Base-by-base conservation (phyloP, 2,797 vertebrate genomes). In the Cynodonichthys magdalenae region DNA sequence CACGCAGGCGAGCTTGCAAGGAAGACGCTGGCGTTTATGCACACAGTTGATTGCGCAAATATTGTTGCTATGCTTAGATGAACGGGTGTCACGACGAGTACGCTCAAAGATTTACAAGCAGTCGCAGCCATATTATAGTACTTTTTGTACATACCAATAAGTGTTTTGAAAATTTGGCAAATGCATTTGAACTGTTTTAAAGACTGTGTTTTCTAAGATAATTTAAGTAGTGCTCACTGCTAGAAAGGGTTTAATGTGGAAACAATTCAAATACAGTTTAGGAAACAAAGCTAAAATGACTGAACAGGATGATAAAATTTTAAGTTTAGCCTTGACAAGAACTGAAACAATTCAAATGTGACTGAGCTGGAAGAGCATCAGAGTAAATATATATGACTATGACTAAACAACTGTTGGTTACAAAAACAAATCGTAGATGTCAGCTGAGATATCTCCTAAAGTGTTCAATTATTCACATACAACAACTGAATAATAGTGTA, bases 31-130 rank as follows among this genome's bases (percentile, higher is more conserved):
- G 41, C 51, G 27, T 71, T 47, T 47, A 60, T 45, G 53, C 51
- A 70, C 73, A 79, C 69, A 76, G 70, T 55, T 50, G 71, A 87
- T 75, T 84, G 57, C 74, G 55, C 66, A 82, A 85, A 80, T 77
- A 69, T 75, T 57, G 68, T 63, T 70, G 74, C 63, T 19, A 45
- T 69, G 77, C 77, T 80, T 68, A 86, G 47, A 83, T 84, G 70
- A 82, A 68, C 76, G 76, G 62, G 71, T 81, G 79, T 83, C 71
- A 59, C 77, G 75, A 61, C 66, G 76, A 77, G 48, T 59, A 29
- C 70, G 61, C 58, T 17, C 36, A 63, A 15, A 77, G 62, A 75
- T 47, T 57, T 59, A 56, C 65, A 52, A 45, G 58, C 62, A 64
- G 39, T 60, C 48, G 10, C 36, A 20, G 19, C 49, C 63, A 39